phyloP scores from a whole-genome alignment of 2,113 vertebrate species.

The Pionites leucogaster region DNA sequence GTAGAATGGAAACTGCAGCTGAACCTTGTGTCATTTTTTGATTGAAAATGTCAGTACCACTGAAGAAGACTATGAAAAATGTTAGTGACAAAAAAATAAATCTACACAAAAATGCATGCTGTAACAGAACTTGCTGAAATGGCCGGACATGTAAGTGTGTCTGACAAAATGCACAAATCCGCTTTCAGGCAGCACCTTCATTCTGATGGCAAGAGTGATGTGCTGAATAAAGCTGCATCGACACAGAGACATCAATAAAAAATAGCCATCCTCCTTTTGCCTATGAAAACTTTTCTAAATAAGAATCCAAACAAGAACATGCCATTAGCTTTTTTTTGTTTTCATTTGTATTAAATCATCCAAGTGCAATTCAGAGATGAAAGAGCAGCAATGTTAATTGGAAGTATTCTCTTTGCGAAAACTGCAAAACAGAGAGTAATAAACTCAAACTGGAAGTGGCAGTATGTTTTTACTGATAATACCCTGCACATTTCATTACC shows the following conservation, averaged over 20 bases:
- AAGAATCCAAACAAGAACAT: background rate
- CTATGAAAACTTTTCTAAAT: background rate
- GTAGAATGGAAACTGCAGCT: background rate
- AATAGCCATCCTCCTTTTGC: background rate
- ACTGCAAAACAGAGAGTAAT: background rate
- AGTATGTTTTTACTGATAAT: background rate
- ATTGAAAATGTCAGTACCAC: background rate
- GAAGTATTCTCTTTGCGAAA: background rate
- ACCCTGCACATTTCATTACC: background rate
- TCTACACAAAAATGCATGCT: background rate
- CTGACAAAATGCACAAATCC: background rate
- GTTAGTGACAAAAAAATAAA: background rate
- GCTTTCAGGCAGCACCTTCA: background rate
- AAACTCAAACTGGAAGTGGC: background rate
- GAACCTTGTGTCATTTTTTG: background rate
- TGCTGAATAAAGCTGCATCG: background rate
- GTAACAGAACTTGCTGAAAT: background rate
- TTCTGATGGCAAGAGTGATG: background rate
- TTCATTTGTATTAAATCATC: background rate
- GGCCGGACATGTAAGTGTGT: background rate
- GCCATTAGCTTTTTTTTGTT: background rate
- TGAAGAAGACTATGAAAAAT: background rate
- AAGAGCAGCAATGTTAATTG: background rate
- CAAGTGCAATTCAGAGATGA: background rate
- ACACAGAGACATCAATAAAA: background rate